Base-by-base conservation (phyloP, 2,888 invertebrate species). In the Andricus quercusramuli region DNA sequence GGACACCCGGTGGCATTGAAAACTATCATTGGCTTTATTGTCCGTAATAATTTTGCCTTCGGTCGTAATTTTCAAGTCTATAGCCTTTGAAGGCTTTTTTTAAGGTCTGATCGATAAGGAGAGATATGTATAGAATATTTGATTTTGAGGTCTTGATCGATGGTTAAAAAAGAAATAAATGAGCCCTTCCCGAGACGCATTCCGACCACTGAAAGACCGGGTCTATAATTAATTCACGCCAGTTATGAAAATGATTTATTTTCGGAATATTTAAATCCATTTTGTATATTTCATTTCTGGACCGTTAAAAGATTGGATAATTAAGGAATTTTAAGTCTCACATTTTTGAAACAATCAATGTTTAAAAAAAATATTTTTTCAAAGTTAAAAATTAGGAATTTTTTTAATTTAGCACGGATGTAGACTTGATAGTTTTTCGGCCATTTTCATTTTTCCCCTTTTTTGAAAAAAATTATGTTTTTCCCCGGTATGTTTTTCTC, bases 1-100 rank as follows among this genome's bases (percentile, higher is more conserved):
- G 29, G 29, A 51, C n/a, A 32, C 51, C 47, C 51, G 51, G 22
- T 51, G 51, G n/a, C 70, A 70, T 70, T 70, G 47, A 47, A 70
- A 70, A 2, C 17, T 51, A 29, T 32, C 47, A 51, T 32, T 74
- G 32, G n/a, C n/a, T 51, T 74, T 37, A 74, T 74, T 74, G 32
- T 32, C 29, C 20, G 13, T 66, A n/a, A 22, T 56, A 74, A 74
- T 22, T 51, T 56, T 20, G 1, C 74, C 56, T 74, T 74, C 51
- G 20, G 56, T 56, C 56, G 11, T n/a, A 25, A 51, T 51, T 47
- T 70, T 51, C 20, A 51, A 51, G 9, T 74, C n/a, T 11, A 74
- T 74, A n/a, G 44, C 20, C 20, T 32, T 32, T 9, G 29, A 56
- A 9, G 29, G 20, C n/a, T 62, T 22, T 62, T 62, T 62, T 62